Evolutionary conservation across 92 coral and sea anemone species (phyloP).

Genomic region (Actinernus sp.): DNA sequence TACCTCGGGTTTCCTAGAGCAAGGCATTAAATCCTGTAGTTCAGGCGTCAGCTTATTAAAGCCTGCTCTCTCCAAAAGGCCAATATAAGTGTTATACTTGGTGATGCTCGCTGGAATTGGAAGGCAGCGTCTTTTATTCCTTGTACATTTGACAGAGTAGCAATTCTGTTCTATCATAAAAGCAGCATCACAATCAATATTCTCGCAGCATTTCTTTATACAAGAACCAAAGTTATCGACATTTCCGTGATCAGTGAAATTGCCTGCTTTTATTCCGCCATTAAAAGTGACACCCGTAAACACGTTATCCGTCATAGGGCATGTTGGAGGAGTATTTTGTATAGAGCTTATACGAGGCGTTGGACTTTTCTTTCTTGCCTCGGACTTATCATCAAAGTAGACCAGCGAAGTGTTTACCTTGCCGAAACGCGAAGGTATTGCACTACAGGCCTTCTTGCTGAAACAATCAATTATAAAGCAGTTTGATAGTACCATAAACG

Average conservation of each 20-base stretch:
- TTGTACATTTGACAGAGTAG: slow-evolving; percentile 70
- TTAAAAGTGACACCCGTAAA: slow-evolving; percentile 55
- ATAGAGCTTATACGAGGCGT: not conserved
- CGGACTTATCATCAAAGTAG: slow-evolving; percentile 53
- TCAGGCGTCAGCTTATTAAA: slow-evolving; percentile 4
- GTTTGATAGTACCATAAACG: slow-evolving; percentile 87
- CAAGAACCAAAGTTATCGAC: slow-evolving; percentile 64
- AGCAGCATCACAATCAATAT: slow-evolving; percentile 72
- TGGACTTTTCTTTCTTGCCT: not conserved
- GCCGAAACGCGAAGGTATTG: slow-evolving; percentile 74
- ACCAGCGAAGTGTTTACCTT: slow-evolving; percentile 76
- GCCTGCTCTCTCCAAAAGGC: slow-evolving; percentile 47
- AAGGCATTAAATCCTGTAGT: slow-evolving; percentile 1
- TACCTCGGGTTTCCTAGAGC: not conserved
- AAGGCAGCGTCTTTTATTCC: slow-evolving; percentile 53
- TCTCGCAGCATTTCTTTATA: slow-evolving; percentile 67
- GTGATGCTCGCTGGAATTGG: slow-evolving; percentile 34
- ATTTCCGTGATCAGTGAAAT: slow-evolving; percentile 64
- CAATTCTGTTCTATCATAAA: slow-evolving; percentile 74
- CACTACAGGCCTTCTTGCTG: slow-evolving; percentile 74
- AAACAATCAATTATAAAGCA: slow-evolving; percentile 89
- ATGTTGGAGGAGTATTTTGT: slow-evolving; percentile 3
- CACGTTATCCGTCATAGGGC: slow-evolving; percentile 43
- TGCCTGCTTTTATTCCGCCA: slow-evolving; percentile 67
- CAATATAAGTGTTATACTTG: slow-evolving; percentile 55